Base-by-base conservation (phyloP, 2,888 invertebrate species). In the Callyntrura guangdongensis region DNA sequence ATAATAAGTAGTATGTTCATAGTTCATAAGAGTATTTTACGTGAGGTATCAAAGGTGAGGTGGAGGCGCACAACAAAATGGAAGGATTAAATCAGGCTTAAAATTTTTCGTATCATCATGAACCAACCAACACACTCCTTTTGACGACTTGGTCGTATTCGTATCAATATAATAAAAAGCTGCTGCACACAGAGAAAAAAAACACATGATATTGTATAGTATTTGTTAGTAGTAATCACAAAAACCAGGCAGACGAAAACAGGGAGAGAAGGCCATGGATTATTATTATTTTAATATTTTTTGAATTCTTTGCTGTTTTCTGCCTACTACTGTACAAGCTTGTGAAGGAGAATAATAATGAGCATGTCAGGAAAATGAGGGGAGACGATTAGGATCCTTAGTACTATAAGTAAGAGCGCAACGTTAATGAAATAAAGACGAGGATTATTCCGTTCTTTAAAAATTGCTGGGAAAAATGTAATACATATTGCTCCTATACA, bases 311-410 rank as follows among this genome's bases (percentile, higher is more conserved):
- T n/a, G n/a, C n/a, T n/a, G n/a, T n/a, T n/a, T n/a, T n/a, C n/a
- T n/a, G n/a, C n/a, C n/a, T n/a, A n/a, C n/a, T n/a, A n/a, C n/a
- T n/a, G n/a, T n/a, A n/a, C n/a, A n/a, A n/a, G n/a, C n/a, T n/a
- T n/a, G n/a, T n/a, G n/a, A n/a, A n/a, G n/a, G n/a, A n/a, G n/a
- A n/a, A n/a, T n/a, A n/a, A n/a, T n/a, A n/a, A n/a, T n/a, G 77
- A 77, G 77, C 77, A 77, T 77, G 77, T 77, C 77, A 77, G 53
- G 77, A 77, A 77, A 77, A 77, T 77, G 77, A 53, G 12, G n/a
- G 77, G 20, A 77, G 56, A 27, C 27, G 25, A 77, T 77, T 77
- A 77, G 14, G n/a, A n/a, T n/a, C n/a, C n/a, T n/a, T n/a, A n/a
- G n/a, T n/a, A n/a, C n/a, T 25, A 17, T 9, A 72, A 69, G 22